Base-by-base conservation (phyloP, 2,797 vertebrate genomes). In the Lophius americanus region DNA sequence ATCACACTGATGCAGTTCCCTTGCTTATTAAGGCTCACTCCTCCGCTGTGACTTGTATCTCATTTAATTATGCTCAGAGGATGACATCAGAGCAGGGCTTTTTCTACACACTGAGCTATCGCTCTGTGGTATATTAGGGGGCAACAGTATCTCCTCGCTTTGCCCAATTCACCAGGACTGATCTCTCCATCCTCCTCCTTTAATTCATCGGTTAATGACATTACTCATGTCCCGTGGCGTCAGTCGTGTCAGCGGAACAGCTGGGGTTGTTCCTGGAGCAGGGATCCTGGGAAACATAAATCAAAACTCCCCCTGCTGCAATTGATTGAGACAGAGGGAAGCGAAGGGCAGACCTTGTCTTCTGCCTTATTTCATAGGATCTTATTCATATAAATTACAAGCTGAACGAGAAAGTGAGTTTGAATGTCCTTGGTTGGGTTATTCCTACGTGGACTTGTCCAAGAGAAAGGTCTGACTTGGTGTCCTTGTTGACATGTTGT, bases 31-130 rank as follows among this genome's bases (percentile, higher is more conserved):
- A 62, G 51, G 62, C 71, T 73, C 64, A 42, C 73, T 71, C 66
- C 52, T 66, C 67, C 63, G 10, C 60, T 57, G 61, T 14, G 37
- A 81, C 57, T 54, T 79, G 79, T 81, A 72, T 87, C 76, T 82
- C 75, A 73, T 91, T 79, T 89, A 78, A 89, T 86, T 86, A 89
- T 71, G 72, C 68, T 78, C 79, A 83, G 84, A 76, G 78, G 76
- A 83, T 73, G 80, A 89, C 85, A 90, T 76, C 57, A 64, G 75
- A 86, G 84, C 75, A 41, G 74, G 57, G 75, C 73, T 66, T 74
- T 81, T 23, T 76, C 60, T 75, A 68, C 81, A 65, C 46, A 56
- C 79, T 74, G 78, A 81, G 79, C 79, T 87, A 79, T 78, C 70
- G 63, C 53, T 55, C 60, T 76, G 84, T 75, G 88, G 73, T 79